Evolutionary conservation across 1,140 invertebrate species (phyloP).

Genomic region (Neocloeon triangulifer): DNA sequence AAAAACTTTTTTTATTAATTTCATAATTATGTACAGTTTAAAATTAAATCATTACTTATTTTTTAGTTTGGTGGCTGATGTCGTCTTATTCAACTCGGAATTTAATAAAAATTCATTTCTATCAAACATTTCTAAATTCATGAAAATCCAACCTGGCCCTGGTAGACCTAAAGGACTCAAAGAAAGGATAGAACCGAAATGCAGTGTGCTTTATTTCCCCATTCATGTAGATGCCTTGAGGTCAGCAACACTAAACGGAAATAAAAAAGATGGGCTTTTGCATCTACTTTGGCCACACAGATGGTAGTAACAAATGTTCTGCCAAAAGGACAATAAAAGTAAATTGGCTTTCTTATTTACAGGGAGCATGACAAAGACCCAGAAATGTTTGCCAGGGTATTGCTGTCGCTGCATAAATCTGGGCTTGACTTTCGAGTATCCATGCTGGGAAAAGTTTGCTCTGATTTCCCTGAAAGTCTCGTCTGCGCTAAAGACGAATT

Average conservation of each 20-base stretch:
- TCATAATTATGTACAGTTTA: too few species aligned
- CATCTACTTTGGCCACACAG: constrained; percentile 56
- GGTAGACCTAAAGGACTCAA: constrained; percentile 28
- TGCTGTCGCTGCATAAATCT: constrained; percentile 27
- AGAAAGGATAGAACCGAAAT: constrained; percentile 31
- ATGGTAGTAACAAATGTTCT: constrained; percentile 27
- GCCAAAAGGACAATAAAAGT: background rate
- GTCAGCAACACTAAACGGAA: constrained; percentile 11
- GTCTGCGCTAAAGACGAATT: constrained; percentile 23
- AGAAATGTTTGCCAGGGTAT: constrained; percentile 30
- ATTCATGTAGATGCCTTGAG: constrained; percentile 19
- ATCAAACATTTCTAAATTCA: constrained; percentile 29
- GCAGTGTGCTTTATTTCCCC: constrained; percentile 40
- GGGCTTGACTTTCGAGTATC: constrained; percentile 31
- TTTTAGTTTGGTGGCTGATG: constrained; percentile 41
- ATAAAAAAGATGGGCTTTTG: constrained; percentile 15
- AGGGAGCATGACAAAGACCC: constrained; percentile 62
- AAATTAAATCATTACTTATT: too few species aligned
- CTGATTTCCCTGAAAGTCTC: constrained; percentile 30
- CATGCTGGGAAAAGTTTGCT: constrained; percentile 34
- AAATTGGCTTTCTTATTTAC: constrained; percentile 7
- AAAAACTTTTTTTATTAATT: constrained; percentile 8
- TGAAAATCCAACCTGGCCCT: constrained; percentile 45
- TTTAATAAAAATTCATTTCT: constrained; percentile 47
- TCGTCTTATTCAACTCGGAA: constrained; percentile 46